Base-by-base conservation (phyloP, 2,888 invertebrate genomes). In the Shargacucullia verbasci region DNA sequence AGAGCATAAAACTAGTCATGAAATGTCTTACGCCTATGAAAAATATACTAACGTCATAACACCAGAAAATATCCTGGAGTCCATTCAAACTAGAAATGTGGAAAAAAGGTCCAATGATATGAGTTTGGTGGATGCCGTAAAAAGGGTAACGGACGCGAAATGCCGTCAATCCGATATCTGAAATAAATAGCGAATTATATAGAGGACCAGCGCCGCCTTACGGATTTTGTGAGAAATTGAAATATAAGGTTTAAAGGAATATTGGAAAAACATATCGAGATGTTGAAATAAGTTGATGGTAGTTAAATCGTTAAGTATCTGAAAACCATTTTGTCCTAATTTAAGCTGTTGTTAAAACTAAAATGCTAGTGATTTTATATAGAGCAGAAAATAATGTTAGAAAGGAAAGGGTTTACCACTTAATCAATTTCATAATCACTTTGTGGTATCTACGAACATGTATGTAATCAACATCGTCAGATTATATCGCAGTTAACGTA, bases 181-280 rank as follows among this genome's bases (percentile, higher is more conserved):
- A 78, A 78, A 83, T 81, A 81, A 80, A 82, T 82, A 65, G 37
- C 49, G 48, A 59, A 63, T 52, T 76, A 60, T 57, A 49, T 67
- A 38, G 37, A 56, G 43, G 20, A 41, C 40, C 63, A 56, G 72
- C 60, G 54, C 60, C 50, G 60, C 31, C 34, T 41, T 7, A 33
- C 14, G 31, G 37, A 43, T 47, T 63, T 50, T n/a, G 14, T 33
- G 43, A 53, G 40, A 45, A 62, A 62, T 40, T 20, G 9, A 10
- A 13, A 44, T 31, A 33, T 27, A 7, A 35, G 20, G 46, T 20
- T 20, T 20, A 3, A 20, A 20, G 20, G 20, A 20, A 20, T 20
- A 2, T 20, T 20, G 20, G 20, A 3, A 20, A 20, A 20, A 20
- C 20, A 20, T 20, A 4, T 4, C 20, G 20, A 20, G 4, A 20